These are phyloP conservation scores for Lamellibrachia satsuma DNA, from an alignment of 2,888 invertebrate species.

Conservation along the genomic window DNA sequence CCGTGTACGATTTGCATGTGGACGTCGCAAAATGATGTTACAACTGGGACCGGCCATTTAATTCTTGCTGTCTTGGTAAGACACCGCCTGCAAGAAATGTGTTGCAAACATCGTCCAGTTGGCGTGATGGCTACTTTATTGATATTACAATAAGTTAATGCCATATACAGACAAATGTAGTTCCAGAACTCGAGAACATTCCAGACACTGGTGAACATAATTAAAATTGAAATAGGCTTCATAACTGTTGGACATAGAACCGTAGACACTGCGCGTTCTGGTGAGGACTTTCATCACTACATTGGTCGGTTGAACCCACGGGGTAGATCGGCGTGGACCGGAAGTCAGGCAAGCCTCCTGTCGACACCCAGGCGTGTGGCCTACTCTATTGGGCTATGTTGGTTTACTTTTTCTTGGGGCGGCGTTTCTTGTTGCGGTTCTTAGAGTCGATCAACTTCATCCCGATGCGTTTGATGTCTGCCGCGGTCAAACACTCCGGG, in stretches of 20 bases:
- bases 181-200: background rate
- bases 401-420: slow-evolving; percentile 1
- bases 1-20: too few relatives aligned
- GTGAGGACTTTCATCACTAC: background rate
- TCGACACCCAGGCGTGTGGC: background rate
- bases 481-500: background rate
- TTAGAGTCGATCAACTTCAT: background rate
- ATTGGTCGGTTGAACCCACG: background rate
- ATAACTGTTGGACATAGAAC: background rate
- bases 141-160: background rate
- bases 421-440: background rate
- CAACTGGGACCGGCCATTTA: too few relatives aligned
- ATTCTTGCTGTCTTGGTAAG: too few relatives aligned
- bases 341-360: background rate
- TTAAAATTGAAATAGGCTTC: background rate
- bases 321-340: background rate
- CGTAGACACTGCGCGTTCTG: background rate
- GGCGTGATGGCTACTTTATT: background rate
- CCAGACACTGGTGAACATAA: background rate
- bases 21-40: too few relatives aligned
- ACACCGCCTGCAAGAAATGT: too few relatives aligned
- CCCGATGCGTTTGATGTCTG: background rate
- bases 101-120: background rate
- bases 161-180: background rate
- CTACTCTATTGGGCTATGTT: background rate